A percentile compares a stretch with the other conserved stretches of the same genome.
These are phyloP conservation scores for Lamellibrachia luymesi DNA, from an alignment of 1,140 invertebrate species.

Conservation along the genomic window DNA sequence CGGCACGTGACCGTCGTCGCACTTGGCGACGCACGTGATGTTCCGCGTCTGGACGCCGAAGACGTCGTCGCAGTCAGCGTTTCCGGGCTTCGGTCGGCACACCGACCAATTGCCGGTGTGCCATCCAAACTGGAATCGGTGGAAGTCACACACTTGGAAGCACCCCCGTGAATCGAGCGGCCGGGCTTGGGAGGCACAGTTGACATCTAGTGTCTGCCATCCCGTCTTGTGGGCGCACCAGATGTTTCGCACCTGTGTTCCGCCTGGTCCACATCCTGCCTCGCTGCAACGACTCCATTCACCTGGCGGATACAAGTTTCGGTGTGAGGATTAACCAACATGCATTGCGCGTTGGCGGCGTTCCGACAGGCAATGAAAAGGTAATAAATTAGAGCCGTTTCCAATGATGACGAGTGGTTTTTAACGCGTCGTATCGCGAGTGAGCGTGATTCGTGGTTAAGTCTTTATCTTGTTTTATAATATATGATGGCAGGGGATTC, in stretches of 20 bases:
- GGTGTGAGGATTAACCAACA: neutral
- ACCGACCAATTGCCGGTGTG: conserved; percentile 17
- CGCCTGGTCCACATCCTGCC: conserved; percentile 17
- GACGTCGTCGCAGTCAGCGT: conserved; percentile 8
- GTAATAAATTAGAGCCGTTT: too few relatives aligned
- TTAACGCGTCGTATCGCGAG: too few relatives aligned
- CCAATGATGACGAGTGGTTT: too few relatives aligned
- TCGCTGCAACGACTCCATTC: conserved; percentile 15
- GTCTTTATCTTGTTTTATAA: too few relatives aligned
- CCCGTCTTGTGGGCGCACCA: conserved; percentile 3
- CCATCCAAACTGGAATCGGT: conserved; percentile 24
- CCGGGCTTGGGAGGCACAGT: neutral
- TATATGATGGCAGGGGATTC: too few relatives aligned
- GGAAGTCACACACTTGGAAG: conserved; percentile 26
- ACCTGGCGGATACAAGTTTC: neutral
- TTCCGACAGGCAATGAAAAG: neutral
- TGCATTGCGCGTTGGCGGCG: neutral
- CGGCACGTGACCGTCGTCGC: conserved; percentile 2
- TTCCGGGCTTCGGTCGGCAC: neutral
- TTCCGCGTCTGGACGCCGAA: conserved; percentile 19
- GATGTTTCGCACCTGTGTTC: conserved; percentile 12
- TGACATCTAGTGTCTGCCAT: neutral
- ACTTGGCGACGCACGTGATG: conserved; percentile 21
- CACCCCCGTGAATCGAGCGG: neutral
- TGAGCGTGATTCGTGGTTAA: too few relatives aligned